Percentiles rank a stretch among this genome's conserved stretches.
Conservation (phyloP, 2,113 vertebrate species). For the Mixornis gularis region DNA sequence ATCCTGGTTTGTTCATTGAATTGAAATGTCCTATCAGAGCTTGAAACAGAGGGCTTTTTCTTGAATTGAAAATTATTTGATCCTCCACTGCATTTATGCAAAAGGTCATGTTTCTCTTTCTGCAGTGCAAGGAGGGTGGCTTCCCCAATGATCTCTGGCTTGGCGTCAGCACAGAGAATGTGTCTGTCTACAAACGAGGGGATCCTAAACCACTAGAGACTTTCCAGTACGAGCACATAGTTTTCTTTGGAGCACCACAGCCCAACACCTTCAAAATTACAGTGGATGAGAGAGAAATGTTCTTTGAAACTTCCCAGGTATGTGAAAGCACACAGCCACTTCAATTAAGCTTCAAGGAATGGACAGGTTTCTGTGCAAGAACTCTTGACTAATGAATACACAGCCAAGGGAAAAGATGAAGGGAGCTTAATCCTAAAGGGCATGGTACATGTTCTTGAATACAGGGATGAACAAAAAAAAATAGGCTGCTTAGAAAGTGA, state of each 20-base stretch:
- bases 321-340: neutral
- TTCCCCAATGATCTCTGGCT: constrained; percentile 91
- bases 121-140: constrained; percentile 89
- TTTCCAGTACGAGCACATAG: constrained; percentile 86
- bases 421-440: neutral
- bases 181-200: constrained; percentile 85
- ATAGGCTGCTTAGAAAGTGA: neutral
- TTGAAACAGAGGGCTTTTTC: neutral
- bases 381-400: neutral
- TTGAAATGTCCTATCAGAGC: neutral
- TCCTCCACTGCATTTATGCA: neutral
- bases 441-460: neutral
- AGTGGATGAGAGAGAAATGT: constrained; percentile 92
- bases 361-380: neutral
- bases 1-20: neutral
- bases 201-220: constrained; percentile 85
- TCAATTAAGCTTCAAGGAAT: neutral
- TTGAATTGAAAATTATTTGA: neutral
- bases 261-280: constrained; percentile 89
- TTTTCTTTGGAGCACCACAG: constrained; percentile 86
- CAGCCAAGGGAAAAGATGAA: neutral
- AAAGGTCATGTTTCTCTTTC: neutral
- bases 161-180: constrained; percentile 84
- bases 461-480: neutral
- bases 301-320: constrained; percentile 90